phyloP scores from a whole-genome alignment of 2,113 vertebrate genomes.

The Dascyllus trimaculatus region DNA sequence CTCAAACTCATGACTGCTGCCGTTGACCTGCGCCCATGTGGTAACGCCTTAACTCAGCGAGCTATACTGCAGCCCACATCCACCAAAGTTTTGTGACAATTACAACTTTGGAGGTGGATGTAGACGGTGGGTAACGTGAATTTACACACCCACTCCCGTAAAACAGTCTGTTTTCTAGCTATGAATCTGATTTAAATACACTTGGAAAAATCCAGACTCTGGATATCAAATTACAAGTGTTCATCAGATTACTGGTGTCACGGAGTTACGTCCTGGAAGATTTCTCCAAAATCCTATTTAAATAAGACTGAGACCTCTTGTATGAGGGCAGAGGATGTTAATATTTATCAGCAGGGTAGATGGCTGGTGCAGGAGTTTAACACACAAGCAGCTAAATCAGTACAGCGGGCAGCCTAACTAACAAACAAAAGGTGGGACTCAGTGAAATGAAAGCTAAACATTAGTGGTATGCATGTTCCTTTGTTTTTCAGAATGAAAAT shows the following conservation, averaged over 20 bases:
- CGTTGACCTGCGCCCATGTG: too few species aligned
- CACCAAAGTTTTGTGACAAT: background rate
- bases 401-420: background rate
- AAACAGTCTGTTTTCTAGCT: background rate
- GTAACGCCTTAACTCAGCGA: too few species aligned
- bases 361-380: background rate
- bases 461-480: background rate
- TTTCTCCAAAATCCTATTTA: slow-evolving; percentile 23
- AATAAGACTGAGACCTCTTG: slow-evolving; percentile 27
- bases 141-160: background rate
- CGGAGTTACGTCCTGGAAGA: slow-evolving; percentile 14
- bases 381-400: background rate
- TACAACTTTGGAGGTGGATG: background rate
- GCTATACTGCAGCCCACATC: too few species aligned
- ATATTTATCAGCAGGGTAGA: slow-evolving; percentile 3
- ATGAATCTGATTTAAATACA: background rate
- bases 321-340: slow-evolving; percentile 4
- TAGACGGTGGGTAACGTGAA: background rate
- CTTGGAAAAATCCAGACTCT: background rate
- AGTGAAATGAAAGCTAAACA: background rate
- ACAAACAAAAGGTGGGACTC: background rate
- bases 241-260: slow-evolving; percentile 26
- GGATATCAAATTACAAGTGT: slow-evolving; percentile 16
- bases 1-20: too few species aligned
- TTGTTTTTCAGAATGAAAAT: background rate